A percentile compares a stretch with the other conserved stretches of the same genome.
phyloP scores from a whole-genome alignment of 2,113 vertebrate species.

The Pachypanchax playfairii region DNA sequence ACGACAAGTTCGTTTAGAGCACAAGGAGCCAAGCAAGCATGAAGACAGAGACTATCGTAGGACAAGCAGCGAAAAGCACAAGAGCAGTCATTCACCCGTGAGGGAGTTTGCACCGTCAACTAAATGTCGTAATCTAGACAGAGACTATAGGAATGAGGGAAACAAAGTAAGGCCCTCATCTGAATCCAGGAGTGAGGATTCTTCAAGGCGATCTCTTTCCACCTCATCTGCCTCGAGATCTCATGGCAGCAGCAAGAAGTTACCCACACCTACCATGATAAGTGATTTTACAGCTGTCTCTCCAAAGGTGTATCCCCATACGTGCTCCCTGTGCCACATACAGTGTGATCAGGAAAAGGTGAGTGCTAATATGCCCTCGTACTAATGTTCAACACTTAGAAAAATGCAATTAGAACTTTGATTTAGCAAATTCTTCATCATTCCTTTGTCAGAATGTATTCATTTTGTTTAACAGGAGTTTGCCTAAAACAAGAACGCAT shows the following conservation, averaged over 20 bases:
- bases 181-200: constrained; percentile 49
- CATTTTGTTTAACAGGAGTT: not conserved
- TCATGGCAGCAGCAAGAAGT: constrained; percentile 76
- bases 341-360: constrained; percentile 95
- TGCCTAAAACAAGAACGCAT: too few species aligned
- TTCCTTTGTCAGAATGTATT: constrained; percentile 7
- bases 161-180: constrained; percentile 43
- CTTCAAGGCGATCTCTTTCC: constrained; percentile 50
- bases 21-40: constrained; percentile 68
- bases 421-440: not conserved
- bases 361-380: constrained; percentile 76
- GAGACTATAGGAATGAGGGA: constrained; percentile 76
- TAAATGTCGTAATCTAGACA: constrained; percentile 75
- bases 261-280: constrained; percentile 91
- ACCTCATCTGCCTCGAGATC: constrained; percentile 53
- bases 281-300: constrained; percentile 91
- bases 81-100: constrained; percentile 47
- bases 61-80: constrained; percentile 36
- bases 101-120: constrained; percentile 75
- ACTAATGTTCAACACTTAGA: constrained; percentile 23
- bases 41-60: constrained; percentile 71
- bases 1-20: constrained; percentile 52
- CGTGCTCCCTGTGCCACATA: constrained; percentile 93
- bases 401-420: too few species aligned
- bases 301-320: constrained; percentile 92